Conservation (phyloP, 2,888 invertebrate species). For the Acanthosepion esculentum region DNA sequence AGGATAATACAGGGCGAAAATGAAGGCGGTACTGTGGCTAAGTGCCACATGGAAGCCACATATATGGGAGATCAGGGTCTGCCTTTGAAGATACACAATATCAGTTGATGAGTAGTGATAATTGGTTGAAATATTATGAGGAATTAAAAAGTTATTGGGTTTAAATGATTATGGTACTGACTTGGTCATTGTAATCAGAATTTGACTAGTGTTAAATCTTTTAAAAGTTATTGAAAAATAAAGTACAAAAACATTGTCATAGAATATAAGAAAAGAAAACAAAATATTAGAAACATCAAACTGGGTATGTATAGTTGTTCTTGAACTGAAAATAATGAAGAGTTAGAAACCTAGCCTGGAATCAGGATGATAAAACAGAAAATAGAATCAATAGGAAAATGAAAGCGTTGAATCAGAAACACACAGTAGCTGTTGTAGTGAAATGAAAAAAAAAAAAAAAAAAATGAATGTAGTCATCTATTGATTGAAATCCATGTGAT, state of each 20-base stretch:
- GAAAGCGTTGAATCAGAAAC: not conserved
- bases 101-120: not conserved
- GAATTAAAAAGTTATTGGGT: not conserved
- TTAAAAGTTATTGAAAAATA: not conserved
- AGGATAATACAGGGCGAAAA: no score
- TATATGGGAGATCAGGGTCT: no score
- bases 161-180: not conserved
- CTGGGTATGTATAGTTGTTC: not conserved
- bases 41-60: no score
- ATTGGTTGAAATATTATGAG: not conserved
- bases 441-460: no score
- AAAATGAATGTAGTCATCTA: no score
- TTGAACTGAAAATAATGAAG: slow-evolving; percentile 21
- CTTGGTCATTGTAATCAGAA: not conserved
- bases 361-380: not conserved
- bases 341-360: not conserved
- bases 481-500: no score
- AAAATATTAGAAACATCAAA: not conserved
- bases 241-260: not conserved
- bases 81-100: no score
- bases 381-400: not conserved
- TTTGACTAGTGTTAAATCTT: not conserved
- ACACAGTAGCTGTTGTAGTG: not conserved
- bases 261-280: not conserved
- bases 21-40: no score